Evolutionary conservation across 2,113 vertebrate genomes (phyloP).

Genomic region (Bettongia penicillata): DNA sequence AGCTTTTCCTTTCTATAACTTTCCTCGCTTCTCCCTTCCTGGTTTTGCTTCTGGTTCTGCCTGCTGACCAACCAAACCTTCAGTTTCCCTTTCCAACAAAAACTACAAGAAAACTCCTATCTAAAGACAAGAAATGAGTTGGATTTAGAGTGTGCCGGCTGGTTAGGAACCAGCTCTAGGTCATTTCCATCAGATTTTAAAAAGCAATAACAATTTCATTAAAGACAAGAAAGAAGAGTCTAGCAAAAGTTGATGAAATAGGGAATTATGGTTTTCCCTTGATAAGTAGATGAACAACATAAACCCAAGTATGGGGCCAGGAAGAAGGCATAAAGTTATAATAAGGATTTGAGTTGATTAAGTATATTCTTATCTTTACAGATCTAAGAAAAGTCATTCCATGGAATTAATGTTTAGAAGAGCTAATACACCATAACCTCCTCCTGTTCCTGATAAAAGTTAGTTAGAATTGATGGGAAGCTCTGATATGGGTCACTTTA

Average conservation of each 20-base stretch:
- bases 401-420: not conserved
- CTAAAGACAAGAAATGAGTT: not conserved
- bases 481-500: not conserved
- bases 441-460: not conserved
- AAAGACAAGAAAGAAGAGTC: not conserved
- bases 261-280: conserved; percentile 31
- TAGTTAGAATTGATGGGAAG: not conserved
- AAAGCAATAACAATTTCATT: not conserved
- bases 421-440: not conserved
- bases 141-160: not conserved
- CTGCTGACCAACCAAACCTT: not conserved
- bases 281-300: not conserved
- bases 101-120: not conserved
- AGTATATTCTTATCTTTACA: not conserved
- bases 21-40: not conserved
- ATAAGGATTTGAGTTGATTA: not conserved
- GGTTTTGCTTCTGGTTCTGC: not conserved
- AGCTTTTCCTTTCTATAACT: not conserved
- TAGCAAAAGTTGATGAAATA: not conserved
- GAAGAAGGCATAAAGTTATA: not conserved
- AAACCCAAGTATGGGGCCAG: not conserved
- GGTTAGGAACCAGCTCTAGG: not conserved
- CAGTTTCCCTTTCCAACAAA: not conserved
- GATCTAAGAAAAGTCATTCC: not conserved
- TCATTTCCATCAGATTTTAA: not conserved